Evolutionary conservation across 2,888 invertebrate species (phyloP), one percentile per base, ranked within the genome.

Genomic region (Nemotelus pantherinus): DNA sequence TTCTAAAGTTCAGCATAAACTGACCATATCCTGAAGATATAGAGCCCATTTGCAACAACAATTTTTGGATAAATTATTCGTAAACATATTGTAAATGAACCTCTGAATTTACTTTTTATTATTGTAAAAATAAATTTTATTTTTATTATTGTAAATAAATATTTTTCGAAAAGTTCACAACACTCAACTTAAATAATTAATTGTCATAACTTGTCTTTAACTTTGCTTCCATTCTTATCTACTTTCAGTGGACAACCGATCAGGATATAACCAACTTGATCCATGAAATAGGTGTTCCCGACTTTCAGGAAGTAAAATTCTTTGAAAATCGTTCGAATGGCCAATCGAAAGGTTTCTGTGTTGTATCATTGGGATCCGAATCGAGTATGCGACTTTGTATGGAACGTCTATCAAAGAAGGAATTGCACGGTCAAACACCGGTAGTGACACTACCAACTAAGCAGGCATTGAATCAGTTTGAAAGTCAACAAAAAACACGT

Each of bases 241-340:
- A 25, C 80, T 90, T 92, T 80, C 88, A 97, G 98, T 99, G 98
- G 98, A 98, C 98, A 76, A 98, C 97, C 80, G 98, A 97, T 89
- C 95, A 96, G 88, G 98, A 99, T 85, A 93, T 99, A 81, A 93
- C 94, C 72, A 96, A 97, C 88, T 93, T 94, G n/a, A 91, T 98
- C 79, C 91, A 92, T 75, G 93, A 94, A 82, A 90, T 96, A 82
- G 98, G 98, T 68, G 95, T 98, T 4, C 91, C 90, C 77, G 99
- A 99, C 88, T 94, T 99, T 84, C 91, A 97, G 84, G 99, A 99
- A 86, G 97, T 99, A 55, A 99, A 99, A 88, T 99, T 99, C 89
- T 98, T 98, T 89, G 99, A 99, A 88, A 99, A 99, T 89, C 92
- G 99, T 83, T 95, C 97, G 53, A 99, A 99, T 89, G 99, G 99